A percentile compares a stretch with the other conserved stretches of the same genome.
phyloP scores from a whole-genome alignment of 2,113 vertebrate species.

The Micromys minutus region DNA sequence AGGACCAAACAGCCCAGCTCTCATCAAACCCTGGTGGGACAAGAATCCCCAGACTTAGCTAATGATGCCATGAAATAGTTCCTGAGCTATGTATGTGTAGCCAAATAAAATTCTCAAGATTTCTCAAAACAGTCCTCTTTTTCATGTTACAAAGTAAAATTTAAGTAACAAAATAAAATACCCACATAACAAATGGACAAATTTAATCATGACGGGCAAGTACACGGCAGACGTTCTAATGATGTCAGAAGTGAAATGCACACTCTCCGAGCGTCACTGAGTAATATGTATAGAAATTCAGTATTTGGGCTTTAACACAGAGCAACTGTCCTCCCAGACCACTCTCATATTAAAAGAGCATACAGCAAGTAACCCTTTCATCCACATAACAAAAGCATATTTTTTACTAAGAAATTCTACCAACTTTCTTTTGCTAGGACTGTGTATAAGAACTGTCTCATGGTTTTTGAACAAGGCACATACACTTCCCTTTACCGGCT shows the following conservation, averaged over 20 bases:
- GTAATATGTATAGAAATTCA: background rate
- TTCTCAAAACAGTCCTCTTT: background rate
- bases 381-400: background rate
- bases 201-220: background rate
- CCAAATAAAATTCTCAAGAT: background rate
- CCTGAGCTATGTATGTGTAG: too few relatives aligned
- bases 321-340: background rate
- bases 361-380: background rate
- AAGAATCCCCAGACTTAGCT: too few relatives aligned
- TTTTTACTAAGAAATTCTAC: constrained; percentile 22
- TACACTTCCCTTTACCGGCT: constrained; percentile 23
- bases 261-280: background rate
- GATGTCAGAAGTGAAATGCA: background rate
- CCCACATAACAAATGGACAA: background rate
- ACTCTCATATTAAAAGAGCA: background rate
- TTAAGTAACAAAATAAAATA: background rate
- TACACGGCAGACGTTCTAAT: constrained; percentile 13
- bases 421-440: background rate
- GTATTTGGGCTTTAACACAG: background rate
- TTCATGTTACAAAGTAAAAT: background rate
- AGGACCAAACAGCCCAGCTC: background rate
- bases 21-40: background rate
- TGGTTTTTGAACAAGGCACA: background rate
- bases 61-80: background rate
- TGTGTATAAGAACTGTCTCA: background rate